Base-by-base conservation (phyloP, 92 coral and sea anemone genomes). In the Palythoa caribaeorum region DNA sequence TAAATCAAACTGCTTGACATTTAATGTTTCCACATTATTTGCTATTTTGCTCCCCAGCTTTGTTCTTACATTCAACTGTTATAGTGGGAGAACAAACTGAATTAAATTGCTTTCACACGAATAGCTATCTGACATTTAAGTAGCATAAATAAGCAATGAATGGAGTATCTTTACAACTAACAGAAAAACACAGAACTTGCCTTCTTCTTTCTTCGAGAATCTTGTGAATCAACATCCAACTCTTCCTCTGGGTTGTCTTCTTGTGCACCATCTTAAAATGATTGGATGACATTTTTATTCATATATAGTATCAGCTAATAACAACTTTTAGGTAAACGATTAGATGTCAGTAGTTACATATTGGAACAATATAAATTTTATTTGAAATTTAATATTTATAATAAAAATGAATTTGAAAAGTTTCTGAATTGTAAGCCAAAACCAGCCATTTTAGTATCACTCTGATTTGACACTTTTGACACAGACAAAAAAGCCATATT, bases 1-100 rank as follows among this genome's bases (percentile, higher is more conserved):
- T 77, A 94, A 87, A 71, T 97, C 97, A 88, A 97, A 97, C 88
- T 97, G 98, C 73, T 95, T 94, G 77, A 95, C 97, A 71, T 95
- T 90, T 38, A 97, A 78, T 90, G 89, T 94, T 57, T 96, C 94
- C 8, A 93, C 71, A 73, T 97, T 97, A 71, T 95, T 83, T 80
- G 96, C 96, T 39, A 97, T 95, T 38, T 95, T 95, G 87, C 90
- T 94, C 39, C 97, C 96, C 59, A 92, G 89, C 71, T 89, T 95
- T 28, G 28, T 28, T 40, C 69, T 88, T 57, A 89, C 85, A 80
- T 73, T 6, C 21, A 89, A 37, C 99, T 95, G 80, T 36, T 65
- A 50, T 53, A 62, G 83, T 9, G 17, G 1, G 13, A 70, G 14
- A 5, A 70, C 9, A 36, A 35, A 28, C 28, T 28, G 16, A 17